phyloP scores from a whole-genome alignment of 2,113 vertebrate species.

The Phylloscopus trochilus region DNA sequence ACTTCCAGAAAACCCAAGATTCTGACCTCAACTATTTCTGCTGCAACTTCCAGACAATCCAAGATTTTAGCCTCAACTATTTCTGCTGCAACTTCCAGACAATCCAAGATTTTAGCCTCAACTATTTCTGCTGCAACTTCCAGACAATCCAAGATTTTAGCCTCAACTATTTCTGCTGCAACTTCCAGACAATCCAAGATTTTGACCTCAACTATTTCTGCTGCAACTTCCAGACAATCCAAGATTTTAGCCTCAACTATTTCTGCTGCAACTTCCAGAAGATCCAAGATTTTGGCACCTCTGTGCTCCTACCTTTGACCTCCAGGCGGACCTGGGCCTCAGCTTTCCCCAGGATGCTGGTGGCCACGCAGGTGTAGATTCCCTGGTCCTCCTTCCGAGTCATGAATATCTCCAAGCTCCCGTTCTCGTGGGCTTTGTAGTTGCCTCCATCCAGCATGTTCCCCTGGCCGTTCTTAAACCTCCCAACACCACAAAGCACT shows the following conservation, averaged over 20 bases:
- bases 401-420: conserved; percentile 87
- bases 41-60: not conserved
- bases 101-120: not conserved
- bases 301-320: conserved; percentile 87
- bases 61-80: not conserved
- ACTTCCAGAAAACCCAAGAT: not conserved
- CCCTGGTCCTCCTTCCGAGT: conserved; percentile 89
- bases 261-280: not conserved
- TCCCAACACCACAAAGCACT: conserved; percentile 72
- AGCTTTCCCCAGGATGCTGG: conserved; percentile 86
- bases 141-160: not conserved
- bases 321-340: conserved; percentile 92
- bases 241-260: not conserved
- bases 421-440: conserved; percentile 87
- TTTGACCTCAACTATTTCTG: too few relatives aligned
- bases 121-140: not conserved
- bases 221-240: not conserved
- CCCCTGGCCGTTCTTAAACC: conserved; percentile 98
- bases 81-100: not conserved
- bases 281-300: fast-evolving
- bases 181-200: not conserved
- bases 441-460: conserved; percentile 92
- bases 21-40: not conserved
- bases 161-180: not conserved
- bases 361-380: conserved; percentile 94